A percentile compares a stretch with the other conserved stretches of the same genome.
Conservation (phyloP, 2,797 vertebrate genomes). For the Pteropus rufus region DNA sequence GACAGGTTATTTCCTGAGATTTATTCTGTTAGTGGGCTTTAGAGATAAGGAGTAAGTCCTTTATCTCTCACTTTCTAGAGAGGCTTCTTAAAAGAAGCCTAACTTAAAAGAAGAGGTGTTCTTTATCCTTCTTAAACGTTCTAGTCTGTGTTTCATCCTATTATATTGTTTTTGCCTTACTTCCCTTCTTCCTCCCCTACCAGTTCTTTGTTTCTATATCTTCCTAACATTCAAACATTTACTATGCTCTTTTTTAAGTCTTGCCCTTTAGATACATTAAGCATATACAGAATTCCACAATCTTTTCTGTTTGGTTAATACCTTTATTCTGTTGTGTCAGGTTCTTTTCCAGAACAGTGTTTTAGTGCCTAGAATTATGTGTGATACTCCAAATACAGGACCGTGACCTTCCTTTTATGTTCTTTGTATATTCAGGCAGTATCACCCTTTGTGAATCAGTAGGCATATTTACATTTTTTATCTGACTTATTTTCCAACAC, state of each 20-base stretch:
- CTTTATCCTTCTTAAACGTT: neutral
- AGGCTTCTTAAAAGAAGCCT: neutral
- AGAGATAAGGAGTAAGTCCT: neutral
- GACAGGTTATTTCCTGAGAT: neutral
- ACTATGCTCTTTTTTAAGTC: neutral
- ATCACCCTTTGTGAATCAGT: neutral
- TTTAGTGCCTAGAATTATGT: slow-evolving; percentile 14
- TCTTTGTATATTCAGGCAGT: neutral
- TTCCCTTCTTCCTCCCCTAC: neutral
- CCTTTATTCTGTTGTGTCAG: neutral
- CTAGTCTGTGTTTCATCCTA: neutral
- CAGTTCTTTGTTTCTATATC: slow-evolving; percentile 4
- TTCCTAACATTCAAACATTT: neutral
- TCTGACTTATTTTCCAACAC: slow-evolving; percentile 34
- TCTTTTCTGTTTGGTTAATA: neutral
- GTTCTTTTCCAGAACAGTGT: neutral
- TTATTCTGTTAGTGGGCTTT: neutral
- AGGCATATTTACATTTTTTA: slow-evolving; percentile 22
- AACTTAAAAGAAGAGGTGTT: neutral
- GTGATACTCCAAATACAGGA: neutral
- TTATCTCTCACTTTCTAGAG: neutral
- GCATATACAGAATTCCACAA: neutral
- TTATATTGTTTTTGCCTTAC: neutral
- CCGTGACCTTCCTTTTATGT: neutral
- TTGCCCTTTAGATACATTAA: neutral